phyloP scores from a whole-genome alignment of 1,140 invertebrate genomes.

The Ceratina calcarata region DNA sequence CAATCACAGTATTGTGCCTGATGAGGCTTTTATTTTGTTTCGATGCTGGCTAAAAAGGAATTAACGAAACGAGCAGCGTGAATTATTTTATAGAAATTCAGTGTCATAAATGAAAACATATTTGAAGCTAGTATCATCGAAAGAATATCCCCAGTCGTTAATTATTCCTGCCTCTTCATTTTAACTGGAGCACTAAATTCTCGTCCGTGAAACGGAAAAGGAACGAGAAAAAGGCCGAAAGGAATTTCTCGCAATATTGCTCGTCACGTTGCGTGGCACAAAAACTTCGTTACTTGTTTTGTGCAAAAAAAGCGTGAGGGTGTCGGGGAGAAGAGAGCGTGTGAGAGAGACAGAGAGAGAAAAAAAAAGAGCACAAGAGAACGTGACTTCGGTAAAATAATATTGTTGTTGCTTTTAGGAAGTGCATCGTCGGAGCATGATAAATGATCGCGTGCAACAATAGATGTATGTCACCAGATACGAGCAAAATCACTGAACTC shows the following conservation, averaged over 20 bases:
- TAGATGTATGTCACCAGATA: conserved; percentile 54
- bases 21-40: too few species aligned
- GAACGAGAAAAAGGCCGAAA: conserved; percentile 10
- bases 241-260: conserved; percentile 53
- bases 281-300: conserved; percentile 44
- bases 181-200: conserved; percentile 41
- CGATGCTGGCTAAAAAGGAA: too few species aligned
- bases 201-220: conserved; percentile 9
- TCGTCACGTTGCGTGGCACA: conserved; percentile 33
- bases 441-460: conserved; percentile 58
- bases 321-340: not conserved
- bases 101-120: not conserved
- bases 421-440: conserved; percentile 53
- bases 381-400: conserved; percentile 55
- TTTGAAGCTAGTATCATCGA: conserved; percentile 14
- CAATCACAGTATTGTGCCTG: too few species aligned
- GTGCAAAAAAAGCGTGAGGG: not conserved
- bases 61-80: too few species aligned
- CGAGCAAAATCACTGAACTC: conserved; percentile 44
- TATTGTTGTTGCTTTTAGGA: conserved; percentile 62
- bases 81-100: not conserved
- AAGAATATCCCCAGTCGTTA: conserved; percentile 31
- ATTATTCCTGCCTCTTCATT: conserved; percentile 29
- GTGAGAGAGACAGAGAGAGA: not conserved
- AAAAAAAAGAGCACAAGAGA: not conserved